phyloP scores from a whole-genome alignment of 2,888 invertebrate species.

The Hanleya hanleyi region DNA sequence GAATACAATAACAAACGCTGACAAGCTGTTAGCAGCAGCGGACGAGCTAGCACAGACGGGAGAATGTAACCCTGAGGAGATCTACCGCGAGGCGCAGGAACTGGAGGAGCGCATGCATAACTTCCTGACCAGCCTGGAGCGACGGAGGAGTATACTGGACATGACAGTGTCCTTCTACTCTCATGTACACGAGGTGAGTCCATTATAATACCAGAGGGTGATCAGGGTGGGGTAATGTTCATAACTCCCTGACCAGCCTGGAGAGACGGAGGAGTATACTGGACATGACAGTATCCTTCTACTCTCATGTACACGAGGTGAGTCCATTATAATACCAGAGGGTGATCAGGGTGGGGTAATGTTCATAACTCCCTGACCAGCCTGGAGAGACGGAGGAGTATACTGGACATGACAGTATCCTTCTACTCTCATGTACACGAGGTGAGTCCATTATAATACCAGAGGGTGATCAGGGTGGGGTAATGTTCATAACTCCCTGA shows the following conservation, averaged over 20 bases:
- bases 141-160: conserved; percentile 90
- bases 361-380: conserved; percentile 94
- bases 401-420: conserved; percentile 93
- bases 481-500: conserved; percentile 95
- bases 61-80: conserved; percentile 97
- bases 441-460: conserved; percentile 67
- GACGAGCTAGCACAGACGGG: conserved; percentile 93
- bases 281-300: conserved; percentile 94
- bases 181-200: conserved; percentile 88
- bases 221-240: too few relatives aligned
- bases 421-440: conserved; percentile 98
- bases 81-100: conserved; percentile 94
- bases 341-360: too few relatives aligned
- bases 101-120: conserved; percentile 94
- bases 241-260: conserved; percentile 93
- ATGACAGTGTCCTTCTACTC: conserved; percentile 96
- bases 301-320: conserved; percentile 94
- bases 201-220: too few relatives aligned
- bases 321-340: conserved; percentile 33
- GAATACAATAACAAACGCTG: conserved; percentile 98
- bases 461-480: too few relatives aligned
- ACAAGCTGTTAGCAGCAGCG: conserved; percentile 95
- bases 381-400: conserved; percentile 90
- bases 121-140: conserved; percentile 94
- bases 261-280: conserved; percentile 91